These are phyloP conservation scores for Origma solitaria DNA, from an alignment of 2,113 vertebrate species.

Conservation along the genomic window DNA sequence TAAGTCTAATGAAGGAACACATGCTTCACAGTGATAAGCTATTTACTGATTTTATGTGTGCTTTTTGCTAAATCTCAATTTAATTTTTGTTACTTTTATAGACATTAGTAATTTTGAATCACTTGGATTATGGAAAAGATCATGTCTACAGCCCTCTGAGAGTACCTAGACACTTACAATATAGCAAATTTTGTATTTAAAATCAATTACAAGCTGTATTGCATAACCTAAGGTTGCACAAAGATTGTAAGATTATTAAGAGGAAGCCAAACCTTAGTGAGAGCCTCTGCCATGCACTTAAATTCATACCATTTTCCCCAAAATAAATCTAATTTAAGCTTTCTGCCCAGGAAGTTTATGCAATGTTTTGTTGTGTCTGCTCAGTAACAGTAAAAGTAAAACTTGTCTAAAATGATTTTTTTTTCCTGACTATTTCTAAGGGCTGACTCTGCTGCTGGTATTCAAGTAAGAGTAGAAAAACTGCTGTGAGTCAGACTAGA, in stretches of 20 bases:
- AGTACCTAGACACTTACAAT: not conserved
- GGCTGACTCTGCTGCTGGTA: not conserved
- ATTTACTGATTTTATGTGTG: not conserved
- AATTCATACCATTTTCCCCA: not conserved
- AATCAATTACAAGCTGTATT: not conserved
- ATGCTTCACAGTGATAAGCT: not conserved
- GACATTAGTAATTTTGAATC: not conserved
- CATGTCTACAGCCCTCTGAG: not conserved
- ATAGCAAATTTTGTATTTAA: not conserved
- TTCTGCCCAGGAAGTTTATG: not conserved
- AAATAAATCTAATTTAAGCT: not conserved
- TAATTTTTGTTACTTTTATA: not conserved
- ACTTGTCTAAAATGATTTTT: not conserved
- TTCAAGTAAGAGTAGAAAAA: not conserved
- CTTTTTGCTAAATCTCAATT: not conserved
- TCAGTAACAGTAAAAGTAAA: not conserved
- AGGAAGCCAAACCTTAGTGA: not conserved
- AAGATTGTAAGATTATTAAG: not conserved
- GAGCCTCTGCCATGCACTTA: not conserved
- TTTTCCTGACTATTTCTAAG: not conserved
- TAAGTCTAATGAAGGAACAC: not conserved
- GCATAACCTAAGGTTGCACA: not conserved
- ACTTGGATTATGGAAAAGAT: not conserved
- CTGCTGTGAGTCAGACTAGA: not conserved
- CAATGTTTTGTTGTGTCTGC: not conserved